Evolutionary conservation across 2,888 invertebrate genomes (phyloP), one percentile per base, ranked within the genome.

Genomic region (Melieria picta): DNA sequence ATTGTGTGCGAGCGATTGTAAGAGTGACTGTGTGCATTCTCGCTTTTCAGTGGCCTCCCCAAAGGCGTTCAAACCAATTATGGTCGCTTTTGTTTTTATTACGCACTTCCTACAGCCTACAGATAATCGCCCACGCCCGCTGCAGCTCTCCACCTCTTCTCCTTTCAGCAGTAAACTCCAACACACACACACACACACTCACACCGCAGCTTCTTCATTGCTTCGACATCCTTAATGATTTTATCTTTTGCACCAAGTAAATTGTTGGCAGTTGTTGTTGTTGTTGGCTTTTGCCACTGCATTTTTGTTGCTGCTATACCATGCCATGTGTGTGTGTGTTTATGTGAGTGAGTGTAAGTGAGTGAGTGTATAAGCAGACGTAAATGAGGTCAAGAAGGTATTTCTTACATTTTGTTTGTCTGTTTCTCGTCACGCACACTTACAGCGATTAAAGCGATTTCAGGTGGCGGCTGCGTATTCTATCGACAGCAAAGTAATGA

Each of bases 81-180:
- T 30, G 30, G 30, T 30, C 30, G 30, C 30, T 30, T 30, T 30
- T 16, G 1, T 30, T 30, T 30, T 30, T 30, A 30, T 30, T 30
- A 30, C 30, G 30, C 30, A 30, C 30, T 30, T 30, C 30, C 30
- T 30, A 30, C 30, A 30, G 30, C 30, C 30, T 30, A 30, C 30
- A 30, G 30, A 30, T 30, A 30, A 30, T 30, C 30, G 2, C 2
- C 55, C 6, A 52, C 43, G n/a, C 52, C 52, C 52, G 67, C 67
- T 60, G 60, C 58, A 67, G 16, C 60, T 52, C 30, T 69, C 62
- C 55, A 69, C 69, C 62, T 69, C 56, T 56, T 47, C 52, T 55
- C 69, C 57, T 74, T 66, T 65, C 68, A 62, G 47, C 60, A 69
- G 67, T 66, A 63, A 69, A 65, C 62, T 67, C 56, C 58, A 67